phyloP scores from a whole-genome alignment of 2,888 invertebrate genomes.

The Metallyticus violacea region DNA sequence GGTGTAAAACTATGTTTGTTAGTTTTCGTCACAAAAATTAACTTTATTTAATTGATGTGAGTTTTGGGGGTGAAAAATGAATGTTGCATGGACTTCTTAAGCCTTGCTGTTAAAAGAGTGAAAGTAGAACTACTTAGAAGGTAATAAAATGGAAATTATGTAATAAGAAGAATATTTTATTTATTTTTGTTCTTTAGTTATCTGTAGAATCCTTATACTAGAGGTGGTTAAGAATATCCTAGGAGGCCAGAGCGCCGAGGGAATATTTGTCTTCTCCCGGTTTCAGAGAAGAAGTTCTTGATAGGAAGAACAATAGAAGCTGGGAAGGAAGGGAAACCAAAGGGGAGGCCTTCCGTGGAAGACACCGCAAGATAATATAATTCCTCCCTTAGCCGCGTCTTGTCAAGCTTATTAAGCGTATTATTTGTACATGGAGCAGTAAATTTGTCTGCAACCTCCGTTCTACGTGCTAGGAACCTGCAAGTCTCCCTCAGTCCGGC shows the following conservation, averaged over 20 bases:
- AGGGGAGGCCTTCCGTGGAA: background rate
- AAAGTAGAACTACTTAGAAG: no score
- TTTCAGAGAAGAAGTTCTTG: constrained; percentile 11
- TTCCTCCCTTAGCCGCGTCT: background rate
- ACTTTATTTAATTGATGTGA: no score
- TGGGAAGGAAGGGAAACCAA: no score
- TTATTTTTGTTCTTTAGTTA: no score
- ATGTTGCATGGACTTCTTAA: no score
- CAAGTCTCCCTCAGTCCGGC: background rate
- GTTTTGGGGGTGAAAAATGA: no score
- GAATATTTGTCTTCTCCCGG: constrained; percentile 10
- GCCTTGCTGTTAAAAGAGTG: no score
- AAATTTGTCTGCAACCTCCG: background rate
- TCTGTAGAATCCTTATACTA: no score
- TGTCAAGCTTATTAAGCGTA: constrained; percentile 16
- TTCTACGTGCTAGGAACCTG: background rate
- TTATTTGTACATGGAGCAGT: background rate
- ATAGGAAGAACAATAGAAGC: background rate
- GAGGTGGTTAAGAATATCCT: background rate
- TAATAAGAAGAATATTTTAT: no score
- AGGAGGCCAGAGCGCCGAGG: background rate
- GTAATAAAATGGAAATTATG: no score
- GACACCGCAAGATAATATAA: constrained; percentile 15
- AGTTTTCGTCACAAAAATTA: no score
- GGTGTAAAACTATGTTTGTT: no score